Evolutionary conservation across 35 echinoderm and acorn worm species (phyloP).

Genomic region (Apostichopus parvimensis): DNA sequence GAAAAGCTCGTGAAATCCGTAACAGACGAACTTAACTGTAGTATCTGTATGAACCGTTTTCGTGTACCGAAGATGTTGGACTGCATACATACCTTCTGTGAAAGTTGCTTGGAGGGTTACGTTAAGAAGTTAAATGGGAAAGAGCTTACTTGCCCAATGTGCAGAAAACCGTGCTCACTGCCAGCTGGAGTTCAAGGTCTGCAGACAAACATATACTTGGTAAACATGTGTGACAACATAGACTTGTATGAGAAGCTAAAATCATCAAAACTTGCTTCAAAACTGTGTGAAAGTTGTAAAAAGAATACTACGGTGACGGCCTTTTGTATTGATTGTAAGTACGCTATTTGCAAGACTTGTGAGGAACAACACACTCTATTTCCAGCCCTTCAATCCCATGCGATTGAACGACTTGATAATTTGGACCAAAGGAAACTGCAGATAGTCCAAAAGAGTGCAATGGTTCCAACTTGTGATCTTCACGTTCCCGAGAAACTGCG

Average conservation of each 20-base stretch:
- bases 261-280: not conserved
- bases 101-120: no score
- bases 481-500: conserved; percentile 45
- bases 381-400: not conserved
- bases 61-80: no score
- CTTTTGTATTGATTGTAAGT: conserved; percentile 27
- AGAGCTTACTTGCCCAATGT: not conserved
- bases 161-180: not conserved
- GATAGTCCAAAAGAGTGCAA: not conserved
- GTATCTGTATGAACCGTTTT: no score
- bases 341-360: not conserved
- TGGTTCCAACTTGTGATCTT: not conserved
- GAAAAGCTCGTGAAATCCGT: no score
- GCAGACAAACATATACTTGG: not conserved
- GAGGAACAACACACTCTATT: not conserved
- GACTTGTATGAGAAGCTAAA: conserved; percentile 20
- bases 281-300: not conserved
- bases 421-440: not conserved
- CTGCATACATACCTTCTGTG: no score
- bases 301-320: not conserved
- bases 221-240: not conserved
- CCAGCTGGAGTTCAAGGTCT: no score
- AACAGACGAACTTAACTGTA: no score
- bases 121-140: not conserved
- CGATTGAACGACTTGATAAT: not conserved